phyloP scores from a whole-genome alignment of 2,888 invertebrate species.

The Parnassius apollo region DNA sequence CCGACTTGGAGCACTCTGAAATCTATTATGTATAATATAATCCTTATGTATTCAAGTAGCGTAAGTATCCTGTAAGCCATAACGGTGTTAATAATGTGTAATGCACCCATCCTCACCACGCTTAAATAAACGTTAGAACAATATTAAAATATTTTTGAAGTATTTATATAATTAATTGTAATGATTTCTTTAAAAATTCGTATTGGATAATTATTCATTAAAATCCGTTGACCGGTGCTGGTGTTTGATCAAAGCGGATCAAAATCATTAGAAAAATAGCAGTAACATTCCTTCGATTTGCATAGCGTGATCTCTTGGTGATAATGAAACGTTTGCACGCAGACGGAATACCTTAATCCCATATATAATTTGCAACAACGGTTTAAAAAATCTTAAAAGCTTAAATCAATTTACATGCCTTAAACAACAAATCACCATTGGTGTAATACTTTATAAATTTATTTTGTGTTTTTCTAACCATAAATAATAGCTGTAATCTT shows the following conservation, averaged over 20 bases:
- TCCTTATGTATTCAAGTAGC: too few relatives aligned
- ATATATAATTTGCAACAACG: conserved; percentile 27
- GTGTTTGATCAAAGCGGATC: conserved; percentile 7
- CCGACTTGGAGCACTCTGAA: conserved; percentile 15
- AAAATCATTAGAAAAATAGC: conserved; percentile 16
- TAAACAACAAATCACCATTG: conserved; percentile 14
- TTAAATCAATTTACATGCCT: conserved; percentile 24
- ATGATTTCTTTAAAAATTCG: too few relatives aligned
- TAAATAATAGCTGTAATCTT: not conserved
- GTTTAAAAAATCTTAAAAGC: conserved; percentile 16
- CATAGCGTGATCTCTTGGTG: conserved; percentile 26
- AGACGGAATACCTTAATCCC: conserved; percentile 21
- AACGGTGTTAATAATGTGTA: too few relatives aligned
- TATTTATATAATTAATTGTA: too few relatives aligned
- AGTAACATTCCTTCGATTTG: conserved; percentile 23
- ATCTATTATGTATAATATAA: too few relatives aligned
- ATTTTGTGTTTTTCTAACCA: conserved; percentile 12
- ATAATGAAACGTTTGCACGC: conserved; percentile 26
- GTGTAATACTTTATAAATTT: conserved; percentile 17
- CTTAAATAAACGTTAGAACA: too few relatives aligned
- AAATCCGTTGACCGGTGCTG: not conserved
- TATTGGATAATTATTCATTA: too few relatives aligned
- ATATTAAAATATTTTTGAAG: too few relatives aligned
- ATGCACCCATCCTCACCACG: too few relatives aligned
- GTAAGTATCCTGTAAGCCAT: too few relatives aligned